Percentiles rank a stretch among this genome's conserved stretches.
These are phyloP conservation scores for Ptycholaimellus sp. DNA, from an alignment of 2,888 invertebrate species.

Conservation along the genomic window DNA sequence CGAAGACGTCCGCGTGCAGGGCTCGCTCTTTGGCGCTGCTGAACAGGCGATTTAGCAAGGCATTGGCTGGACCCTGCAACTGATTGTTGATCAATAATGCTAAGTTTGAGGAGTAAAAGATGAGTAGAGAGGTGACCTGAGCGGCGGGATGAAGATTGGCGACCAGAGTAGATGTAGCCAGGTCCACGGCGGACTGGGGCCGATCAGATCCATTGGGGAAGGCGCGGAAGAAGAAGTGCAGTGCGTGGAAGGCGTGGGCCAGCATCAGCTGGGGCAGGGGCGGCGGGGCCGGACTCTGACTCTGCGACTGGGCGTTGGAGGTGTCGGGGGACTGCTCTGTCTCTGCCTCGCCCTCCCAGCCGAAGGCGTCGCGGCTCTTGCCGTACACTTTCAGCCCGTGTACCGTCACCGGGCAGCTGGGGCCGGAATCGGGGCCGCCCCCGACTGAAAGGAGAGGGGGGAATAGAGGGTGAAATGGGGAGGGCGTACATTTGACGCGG, in stretches of 20 bases:
- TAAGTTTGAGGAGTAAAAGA: too few relatives aligned
- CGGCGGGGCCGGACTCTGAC: neutral
- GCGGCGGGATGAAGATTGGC: slow-evolving; percentile 46
- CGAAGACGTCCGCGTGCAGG: neutral
- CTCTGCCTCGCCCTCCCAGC: slow-evolving; percentile 38
- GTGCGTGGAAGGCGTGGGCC: neutral
- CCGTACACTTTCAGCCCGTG: slow-evolving; percentile 75
- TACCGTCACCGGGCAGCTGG: slow-evolving; percentile 68
- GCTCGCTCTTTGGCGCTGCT: too few relatives aligned
- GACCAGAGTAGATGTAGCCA: slow-evolving; percentile 42
- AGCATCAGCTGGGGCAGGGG: slow-evolving; percentile 1
- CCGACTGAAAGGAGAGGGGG: too few relatives aligned
- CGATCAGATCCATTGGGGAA: neutral
- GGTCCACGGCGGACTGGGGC: slow-evolving; percentile 34
- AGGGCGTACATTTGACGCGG: slow-evolving; percentile 34
- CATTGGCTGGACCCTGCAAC: too few relatives aligned
- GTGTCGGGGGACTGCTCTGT: neutral
- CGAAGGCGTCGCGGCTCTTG: slow-evolving; percentile 76
- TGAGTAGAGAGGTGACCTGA: too few relatives aligned
- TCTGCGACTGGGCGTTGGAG: too few relatives aligned
- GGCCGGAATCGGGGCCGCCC: slow-evolving; percentile 35
- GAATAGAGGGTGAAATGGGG: too few relatives aligned
- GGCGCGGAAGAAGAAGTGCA: neutral
- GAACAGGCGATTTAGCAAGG: slow-evolving; percentile 53
- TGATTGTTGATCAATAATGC: too few relatives aligned